Base-by-base conservation (phyloP, 2,113 vertebrate genomes). In the Motacilla alba region DNA sequence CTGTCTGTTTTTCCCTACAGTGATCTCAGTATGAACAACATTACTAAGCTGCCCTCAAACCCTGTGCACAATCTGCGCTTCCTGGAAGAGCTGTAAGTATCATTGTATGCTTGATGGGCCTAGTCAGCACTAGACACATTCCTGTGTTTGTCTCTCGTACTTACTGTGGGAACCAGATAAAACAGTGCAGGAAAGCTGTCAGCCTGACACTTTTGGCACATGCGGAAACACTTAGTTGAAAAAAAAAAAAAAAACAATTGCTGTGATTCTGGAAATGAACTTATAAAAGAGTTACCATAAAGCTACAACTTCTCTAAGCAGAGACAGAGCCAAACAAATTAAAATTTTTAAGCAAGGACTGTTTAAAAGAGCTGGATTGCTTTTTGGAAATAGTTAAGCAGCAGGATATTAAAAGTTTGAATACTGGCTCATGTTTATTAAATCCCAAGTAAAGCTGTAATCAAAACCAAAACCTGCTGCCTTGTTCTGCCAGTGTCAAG, bases 11-110 rank as follows among this genome's bases (percentile, higher is more conserved):
- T 97, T 94, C 93, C 95, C 95, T 94, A 91, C 98, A 99, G 99
- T 56, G 99, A 99, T 97, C 98, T 99, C 97, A 99, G 99, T 92
- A 99, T 99, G 99, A 99, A 99, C 98, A 99, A 99, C 98, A 98
- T 99, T 92, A 99, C 98, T 62, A 97, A 97, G 94, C 95, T 99
- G 94, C 94, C 98, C 94, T 96, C 95, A 35, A 98, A 97, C 76
- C 97, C 97, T 33, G 97, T 99, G 92, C 97, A 98, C 96, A 98
- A 97, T 69, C 98, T 99, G 60, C 98, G 98, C 96, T 99, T 99
- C 98, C 98, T 99, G 87, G 99, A 99, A 97, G 99, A 99, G 96
- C 96, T 99, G 99, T 99, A 97, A 99, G 99, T 99, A 97, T 85
- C 92, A 33, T 93, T 83, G 74, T 89, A 72, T 95, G 64, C 84